A percentile compares a stretch with the other conserved stretches of the same genome.
phyloP scores from a whole-genome alignment of 2,888 invertebrate genomes.

The Congeria kusceri region DNA sequence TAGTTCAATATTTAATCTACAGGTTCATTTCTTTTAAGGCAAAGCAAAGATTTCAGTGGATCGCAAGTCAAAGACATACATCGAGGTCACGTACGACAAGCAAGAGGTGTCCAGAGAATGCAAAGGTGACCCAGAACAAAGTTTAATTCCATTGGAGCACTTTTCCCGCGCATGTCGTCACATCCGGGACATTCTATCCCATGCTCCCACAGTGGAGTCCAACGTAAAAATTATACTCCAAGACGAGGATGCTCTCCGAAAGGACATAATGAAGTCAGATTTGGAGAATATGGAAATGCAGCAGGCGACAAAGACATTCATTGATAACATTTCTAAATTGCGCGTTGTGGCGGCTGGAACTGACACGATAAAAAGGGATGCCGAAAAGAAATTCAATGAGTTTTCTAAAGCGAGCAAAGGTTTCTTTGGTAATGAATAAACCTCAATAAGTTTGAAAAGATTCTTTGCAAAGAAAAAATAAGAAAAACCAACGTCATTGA shows the following conservation, averaged over 20 bases:
- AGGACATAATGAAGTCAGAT: conserved; percentile 73
- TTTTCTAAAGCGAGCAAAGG: conserved; percentile 72
- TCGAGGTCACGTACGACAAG: conserved; percentile 69
- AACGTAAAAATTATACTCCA: conserved; percentile 70
- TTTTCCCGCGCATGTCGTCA: conserved; percentile 73
- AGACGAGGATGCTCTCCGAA: conserved; percentile 71
- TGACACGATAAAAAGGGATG: conserved; percentile 72
- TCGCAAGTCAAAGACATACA: conserved; percentile 69
- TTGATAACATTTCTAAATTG: conserved; percentile 73
- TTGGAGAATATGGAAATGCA: conserved; percentile 65
- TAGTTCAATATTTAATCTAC: not conserved
- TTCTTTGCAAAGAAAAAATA: not conserved
- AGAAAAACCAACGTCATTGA: not conserved
- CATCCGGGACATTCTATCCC: conserved; percentile 68
- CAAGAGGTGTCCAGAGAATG: conserved; percentile 68
- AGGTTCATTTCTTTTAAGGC: conserved; percentile 54
- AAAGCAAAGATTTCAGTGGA: conserved; percentile 68
- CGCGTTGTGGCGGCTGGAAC: conserved; percentile 67
- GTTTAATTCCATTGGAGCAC: conserved; percentile 66
- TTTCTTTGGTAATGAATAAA: conserved; percentile 57
- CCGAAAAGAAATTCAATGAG: conserved; percentile 68
- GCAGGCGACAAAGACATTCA: conserved; percentile 67
- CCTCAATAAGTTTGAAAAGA: not conserved
- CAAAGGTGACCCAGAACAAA: conserved; percentile 67
- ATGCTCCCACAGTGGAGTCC: conserved; percentile 68